Percentiles rank a stretch among this genome's conserved stretches.
phyloP scores from a whole-genome alignment of 2,113 vertebrate species.

The Microcebus murinus region DNA sequence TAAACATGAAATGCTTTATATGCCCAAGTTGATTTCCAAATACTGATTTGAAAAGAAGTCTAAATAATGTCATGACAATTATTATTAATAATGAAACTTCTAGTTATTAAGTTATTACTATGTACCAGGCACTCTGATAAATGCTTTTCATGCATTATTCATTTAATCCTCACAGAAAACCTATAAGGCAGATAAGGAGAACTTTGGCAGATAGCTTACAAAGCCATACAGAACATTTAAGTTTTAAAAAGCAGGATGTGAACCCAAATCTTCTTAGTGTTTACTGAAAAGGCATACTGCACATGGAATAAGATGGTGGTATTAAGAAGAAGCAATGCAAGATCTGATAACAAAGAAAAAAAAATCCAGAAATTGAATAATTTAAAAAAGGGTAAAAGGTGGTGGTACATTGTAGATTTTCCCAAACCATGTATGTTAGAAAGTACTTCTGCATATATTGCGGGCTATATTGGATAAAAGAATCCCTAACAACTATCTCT shows the following conservation, averaged over 20 bases:
- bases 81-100: neutral
- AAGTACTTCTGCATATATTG: neutral
- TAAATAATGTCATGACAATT: neutral
- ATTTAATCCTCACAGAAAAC: neutral
- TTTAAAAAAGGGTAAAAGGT: rapidly evolving
- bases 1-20: neutral
- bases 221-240: neutral
- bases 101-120: neutral
- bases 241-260: neutral
- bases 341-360: neutral
- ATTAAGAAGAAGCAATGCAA: neutral
- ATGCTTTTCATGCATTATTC: neutral
- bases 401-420: neutral
- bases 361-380: neutral
- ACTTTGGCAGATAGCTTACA: neutral
- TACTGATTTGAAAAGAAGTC: neutral
- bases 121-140: neutral
- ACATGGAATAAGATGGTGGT: neutral
- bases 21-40: neutral
- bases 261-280: neutral
- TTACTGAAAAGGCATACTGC: neutral
- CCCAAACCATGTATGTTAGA: neutral
- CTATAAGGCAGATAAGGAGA: neutral
- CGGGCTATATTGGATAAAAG: neutral
- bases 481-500: neutral